Conservation (phyloP, 1,140 invertebrate genomes). For the Drosophila sechellia region DNA sequence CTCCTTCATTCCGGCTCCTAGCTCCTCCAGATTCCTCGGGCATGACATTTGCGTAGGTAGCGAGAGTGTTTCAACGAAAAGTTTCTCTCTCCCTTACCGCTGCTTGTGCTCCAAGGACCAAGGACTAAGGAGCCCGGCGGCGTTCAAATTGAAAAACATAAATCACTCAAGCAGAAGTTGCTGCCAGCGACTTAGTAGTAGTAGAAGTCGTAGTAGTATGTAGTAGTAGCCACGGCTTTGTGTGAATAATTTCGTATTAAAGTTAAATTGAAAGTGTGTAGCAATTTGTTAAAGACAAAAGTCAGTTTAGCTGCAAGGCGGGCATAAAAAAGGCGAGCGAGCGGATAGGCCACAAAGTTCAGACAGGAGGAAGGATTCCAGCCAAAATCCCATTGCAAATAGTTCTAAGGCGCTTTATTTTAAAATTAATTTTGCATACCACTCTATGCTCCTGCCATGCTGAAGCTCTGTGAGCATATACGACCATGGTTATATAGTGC, state of each 20-base stretch:
- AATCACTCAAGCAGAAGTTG: conserved; percentile 80
- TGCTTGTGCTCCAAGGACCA: background rate
- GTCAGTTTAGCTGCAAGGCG: conserved; percentile 47
- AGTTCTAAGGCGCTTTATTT: conserved; percentile 67
- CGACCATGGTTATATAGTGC: conserved; percentile 33
- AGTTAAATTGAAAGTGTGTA: conserved; percentile 79
- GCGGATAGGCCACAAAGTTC: conserved; percentile 61
- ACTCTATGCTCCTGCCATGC: background rate
- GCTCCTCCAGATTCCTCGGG: conserved; percentile 33
- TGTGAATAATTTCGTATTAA: conserved; percentile 79
- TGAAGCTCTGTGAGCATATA: conserved; percentile 4
- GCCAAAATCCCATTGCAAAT: conserved; percentile 60
- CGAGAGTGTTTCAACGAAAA: conserved; percentile 40
- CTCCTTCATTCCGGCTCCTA: conserved; percentile 15
- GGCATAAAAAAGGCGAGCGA: background rate
- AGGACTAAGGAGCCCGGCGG: conserved; percentile 21
- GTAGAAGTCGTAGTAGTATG: conserved; percentile 14
- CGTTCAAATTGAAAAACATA: conserved; percentile 78
- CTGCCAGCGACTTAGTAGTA: conserved; percentile 27
- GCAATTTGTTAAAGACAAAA: conserved; percentile 81
- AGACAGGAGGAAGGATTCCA: background rate
- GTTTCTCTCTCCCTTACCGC: conserved; percentile 20
- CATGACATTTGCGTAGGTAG: conserved; percentile 53
- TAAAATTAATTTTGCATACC: conserved; percentile 79
- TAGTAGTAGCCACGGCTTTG: conserved; percentile 21